Percentiles rank a stretch among this genome's conserved stretches.
Conservation (phyloP, 2,113 vertebrate species). For the Phoxinus phoxinus region DNA sequence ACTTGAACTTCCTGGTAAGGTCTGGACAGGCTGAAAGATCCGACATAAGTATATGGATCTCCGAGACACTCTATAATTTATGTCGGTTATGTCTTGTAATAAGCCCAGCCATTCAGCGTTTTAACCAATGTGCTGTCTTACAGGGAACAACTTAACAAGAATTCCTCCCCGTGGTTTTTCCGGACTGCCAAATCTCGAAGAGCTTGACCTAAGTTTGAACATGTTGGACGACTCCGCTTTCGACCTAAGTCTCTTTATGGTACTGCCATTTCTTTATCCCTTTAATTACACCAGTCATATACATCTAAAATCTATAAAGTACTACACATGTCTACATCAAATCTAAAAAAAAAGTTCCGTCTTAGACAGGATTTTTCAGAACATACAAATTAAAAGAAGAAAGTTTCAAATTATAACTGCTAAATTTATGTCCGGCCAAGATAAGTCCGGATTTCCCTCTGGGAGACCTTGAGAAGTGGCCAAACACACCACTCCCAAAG, state of each 20-base stretch:
- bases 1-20: constrained; percentile 79
- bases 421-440: constrained; percentile 62
- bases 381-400: constrained; percentile 24
- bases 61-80: background rate
- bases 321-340: background rate
- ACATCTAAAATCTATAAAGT: background rate
- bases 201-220: constrained; percentile 82
- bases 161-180: constrained; percentile 69
- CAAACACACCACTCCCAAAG: constrained; percentile 54
- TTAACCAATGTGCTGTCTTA: constrained; percentile 23
- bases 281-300: constrained; percentile 16
- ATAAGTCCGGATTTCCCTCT: constrained; percentile 7
- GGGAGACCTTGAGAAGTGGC: constrained; percentile 53
- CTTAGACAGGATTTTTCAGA: background rate
- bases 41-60: background rate
- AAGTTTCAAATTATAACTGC: constrained; percentile 37
- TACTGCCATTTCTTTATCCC: constrained; percentile 55
- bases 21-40: background rate
- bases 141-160: constrained; percentile 78
- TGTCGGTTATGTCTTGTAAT: background rate
- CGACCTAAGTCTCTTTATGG: constrained; percentile 69
- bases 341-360: background rate
- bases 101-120: background rate
- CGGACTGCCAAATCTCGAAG: constrained; percentile 74
- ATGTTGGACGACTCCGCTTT: constrained; percentile 72